phyloP scores from a whole-genome alignment of 2,113 vertebrate genomes.

The Plestiodon gilberti region DNA sequence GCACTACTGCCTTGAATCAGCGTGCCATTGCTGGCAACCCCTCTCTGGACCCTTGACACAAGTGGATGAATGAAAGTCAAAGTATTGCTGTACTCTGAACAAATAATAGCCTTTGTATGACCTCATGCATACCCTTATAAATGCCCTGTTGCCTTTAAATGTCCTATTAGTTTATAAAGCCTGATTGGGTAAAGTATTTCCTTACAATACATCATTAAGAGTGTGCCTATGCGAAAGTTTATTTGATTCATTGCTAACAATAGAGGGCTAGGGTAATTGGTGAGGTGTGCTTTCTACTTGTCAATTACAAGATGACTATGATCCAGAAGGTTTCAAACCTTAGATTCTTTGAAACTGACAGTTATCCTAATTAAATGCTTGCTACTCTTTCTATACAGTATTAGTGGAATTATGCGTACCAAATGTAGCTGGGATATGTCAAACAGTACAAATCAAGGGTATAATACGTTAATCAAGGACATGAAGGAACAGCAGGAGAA shows the following conservation, averaged over 20 bases:
- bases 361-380: constrained; percentile 32
- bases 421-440: constrained; percentile 34
- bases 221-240: constrained; percentile 18
- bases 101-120: no score
- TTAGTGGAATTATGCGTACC: constrained; percentile 44
- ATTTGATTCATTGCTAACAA: neutral
- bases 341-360: constrained; percentile 37
- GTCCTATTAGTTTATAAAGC: neutral
- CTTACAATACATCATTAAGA: neutral
- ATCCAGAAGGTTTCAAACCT: constrained; percentile 27
- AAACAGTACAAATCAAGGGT: constrained; percentile 40
- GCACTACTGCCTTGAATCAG: no score
- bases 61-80: no score
- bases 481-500: constrained; percentile 33
- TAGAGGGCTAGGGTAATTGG: constrained; percentile 29
- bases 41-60: no score
- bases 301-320: constrained; percentile 45
- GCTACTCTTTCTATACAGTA: constrained; percentile 11
- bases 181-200: neutral
- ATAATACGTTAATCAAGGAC: constrained; percentile 40
- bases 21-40: no score
- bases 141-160: no score
- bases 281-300: constrained; percentile 39
- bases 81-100: no score
- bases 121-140: no score